Evolutionary conservation across 2,797 vertebrate genomes (phyloP).

Genomic region (Eurystomus glaucurus): DNA sequence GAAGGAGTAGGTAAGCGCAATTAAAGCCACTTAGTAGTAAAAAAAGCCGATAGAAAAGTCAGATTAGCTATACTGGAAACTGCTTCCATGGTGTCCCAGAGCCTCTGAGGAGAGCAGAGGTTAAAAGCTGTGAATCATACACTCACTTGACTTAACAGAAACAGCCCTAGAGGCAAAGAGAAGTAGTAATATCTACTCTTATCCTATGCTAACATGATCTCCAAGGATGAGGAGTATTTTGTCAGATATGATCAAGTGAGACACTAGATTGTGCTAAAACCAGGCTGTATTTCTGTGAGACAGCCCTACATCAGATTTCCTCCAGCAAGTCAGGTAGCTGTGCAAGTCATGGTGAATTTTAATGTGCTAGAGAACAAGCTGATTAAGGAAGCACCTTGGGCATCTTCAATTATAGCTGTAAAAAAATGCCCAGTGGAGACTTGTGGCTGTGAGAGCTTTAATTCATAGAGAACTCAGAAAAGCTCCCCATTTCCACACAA

Average conservation of each 20-base stretch:
- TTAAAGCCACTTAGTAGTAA: not conserved
- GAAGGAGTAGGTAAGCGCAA: not conserved
- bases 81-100: not conserved
- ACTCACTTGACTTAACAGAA: not conserved
- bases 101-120: conserved; percentile 1
- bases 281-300: not conserved
- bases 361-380: not conserved
- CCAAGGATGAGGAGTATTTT: conserved; percentile 21
- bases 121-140: conserved; percentile 9
- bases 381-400: conserved; percentile 24
- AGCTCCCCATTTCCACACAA: not conserved
- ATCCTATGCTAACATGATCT: not conserved
- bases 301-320: not conserved
- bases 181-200: not conserved
- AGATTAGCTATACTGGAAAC: not conserved
- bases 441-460: not conserved
- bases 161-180: conserved; percentile 12
- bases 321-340: not conserved
- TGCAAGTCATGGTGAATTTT: not conserved
- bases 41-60: not conserved
- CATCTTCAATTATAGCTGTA: conserved; percentile 2
- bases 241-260: not conserved
- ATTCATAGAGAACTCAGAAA: not conserved
- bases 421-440: conserved; percentile 8
- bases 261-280: not conserved